Conservation (phyloP, 2,888 invertebrate genomes). For the Monochamus alternatus region DNA sequence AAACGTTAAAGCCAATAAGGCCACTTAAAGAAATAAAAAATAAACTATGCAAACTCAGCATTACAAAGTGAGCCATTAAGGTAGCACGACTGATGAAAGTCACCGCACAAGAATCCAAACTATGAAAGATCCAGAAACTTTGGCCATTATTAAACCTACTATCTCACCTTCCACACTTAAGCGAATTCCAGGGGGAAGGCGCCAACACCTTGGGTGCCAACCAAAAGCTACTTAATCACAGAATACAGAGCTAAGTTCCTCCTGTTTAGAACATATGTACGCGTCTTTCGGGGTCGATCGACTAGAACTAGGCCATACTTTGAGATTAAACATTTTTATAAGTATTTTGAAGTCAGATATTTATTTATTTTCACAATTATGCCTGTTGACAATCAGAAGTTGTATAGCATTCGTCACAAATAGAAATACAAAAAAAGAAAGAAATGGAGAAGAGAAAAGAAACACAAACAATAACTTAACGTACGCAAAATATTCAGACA, state of each 20-base stretch:
- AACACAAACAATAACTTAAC: no score
- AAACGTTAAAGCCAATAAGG: no score
- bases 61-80: background rate
- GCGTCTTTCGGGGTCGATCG: conserved; percentile 18
- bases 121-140: conserved; percentile 27
- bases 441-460: no score
- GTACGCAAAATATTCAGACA: no score
- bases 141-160: conserved; percentile 24
- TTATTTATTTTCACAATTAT: no score
- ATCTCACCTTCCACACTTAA: conserved; percentile 28
- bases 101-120: conserved; percentile 13
- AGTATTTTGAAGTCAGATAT: background rate
- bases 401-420: no score
- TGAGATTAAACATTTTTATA: conserved; percentile 20
- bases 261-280: conserved; percentile 11
- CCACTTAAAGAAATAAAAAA: no score
- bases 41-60: background rate
- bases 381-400: no score
- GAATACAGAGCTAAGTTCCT: conserved; percentile 32
- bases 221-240: conserved; percentile 47
- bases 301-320: conserved; percentile 33
- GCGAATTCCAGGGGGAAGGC: conserved; percentile 24
- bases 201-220: conserved; percentile 47
- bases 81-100: background rate
- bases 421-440: no score